Evolutionary conservation across 2,113 vertebrate genomes (phyloP), one percentile per base, ranked within the genome.

Genomic region (Sardina pilchardus): DNA sequence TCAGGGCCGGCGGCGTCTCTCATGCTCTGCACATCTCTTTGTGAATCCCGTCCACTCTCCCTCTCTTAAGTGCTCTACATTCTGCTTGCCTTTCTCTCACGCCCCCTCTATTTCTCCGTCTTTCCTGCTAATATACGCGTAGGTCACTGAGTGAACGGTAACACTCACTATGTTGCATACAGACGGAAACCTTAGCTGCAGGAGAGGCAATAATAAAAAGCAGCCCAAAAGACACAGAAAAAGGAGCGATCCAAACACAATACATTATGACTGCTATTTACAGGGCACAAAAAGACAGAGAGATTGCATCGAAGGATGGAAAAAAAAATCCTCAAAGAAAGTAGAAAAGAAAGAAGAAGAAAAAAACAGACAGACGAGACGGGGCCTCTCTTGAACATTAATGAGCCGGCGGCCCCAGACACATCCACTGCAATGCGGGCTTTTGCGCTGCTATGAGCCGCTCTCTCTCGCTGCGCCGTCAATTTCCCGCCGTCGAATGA

Each of bases 231-330:
- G 21, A 12, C 30, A 42, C 30, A 71, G 14, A 83, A 56, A 83
- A n/a, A 8, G 67, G 44, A 45, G 63, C 8, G n/a, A n/a, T 48
- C 85, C 85, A 59, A 59, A 82, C 84, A 85, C 82, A 75, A 71
- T 26, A 82, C 80, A 81, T 56, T 86, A 36, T n/a, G 75, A 50
- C 87, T 81, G 75, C 63, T 81, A 83, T 47, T 67, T 26, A 84
- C 80, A 59, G 21, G 21, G 39, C 26, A 84, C 44, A 34, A 42
- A 82, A 26, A 81, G 80, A 48, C 14, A 82, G 47, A 82, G 44
- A 85, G 17, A 12, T 88, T 12, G 26, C 17, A 6, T 17, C 26
- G 36, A 34, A 78, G 34, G 34, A 36, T 42, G 34, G 30, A 12
- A 30, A 34, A 30, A 71, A 71, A 71, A 71, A 71, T 71, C 63